Evolutionary conservation across 1,140 invertebrate genomes (phyloP).

Genomic region (Drosophila bipectinata): DNA sequence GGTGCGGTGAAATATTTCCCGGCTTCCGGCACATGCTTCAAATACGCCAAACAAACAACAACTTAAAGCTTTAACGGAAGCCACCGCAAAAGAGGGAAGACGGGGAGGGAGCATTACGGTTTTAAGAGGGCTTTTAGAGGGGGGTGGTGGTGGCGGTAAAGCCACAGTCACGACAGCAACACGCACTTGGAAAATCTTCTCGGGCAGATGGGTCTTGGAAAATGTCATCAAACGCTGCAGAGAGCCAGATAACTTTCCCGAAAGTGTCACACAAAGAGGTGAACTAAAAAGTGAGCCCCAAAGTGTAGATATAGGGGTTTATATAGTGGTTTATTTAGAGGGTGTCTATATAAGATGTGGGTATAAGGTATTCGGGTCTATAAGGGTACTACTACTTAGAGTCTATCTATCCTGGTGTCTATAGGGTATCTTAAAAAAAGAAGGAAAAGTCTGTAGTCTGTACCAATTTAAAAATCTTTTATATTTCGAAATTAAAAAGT

Average conservation of each 20-base stretch:
- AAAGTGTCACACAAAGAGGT: neutral
- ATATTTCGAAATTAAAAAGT: neutral
- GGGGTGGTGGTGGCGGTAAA: neutral
- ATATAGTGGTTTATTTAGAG: neutral
- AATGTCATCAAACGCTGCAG: slow-evolving; percentile 22
- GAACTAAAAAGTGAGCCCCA: neutral
- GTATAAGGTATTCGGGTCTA: no score
- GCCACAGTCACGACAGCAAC: slow-evolving; percentile 34
- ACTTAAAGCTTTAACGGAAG: slow-evolving; percentile 42
- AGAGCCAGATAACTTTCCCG: slow-evolving; percentile 1
- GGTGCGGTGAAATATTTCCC: slow-evolving; percentile 9
- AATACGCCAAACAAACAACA: slow-evolving; percentile 31
- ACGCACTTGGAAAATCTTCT: slow-evolving; percentile 26
- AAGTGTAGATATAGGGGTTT: neutral
- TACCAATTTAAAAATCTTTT: no score
- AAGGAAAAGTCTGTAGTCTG: no score
- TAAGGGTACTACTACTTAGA: no score
- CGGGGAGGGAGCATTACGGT: neutral
- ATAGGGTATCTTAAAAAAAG: no score
- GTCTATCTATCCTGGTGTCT: no score
- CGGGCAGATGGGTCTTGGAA: slow-evolving; percentile 12
- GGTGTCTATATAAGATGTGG: no score
- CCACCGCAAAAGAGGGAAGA: neutral
- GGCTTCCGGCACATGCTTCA: slow-evolving; percentile 41
- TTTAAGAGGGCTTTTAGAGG: neutral